Base-by-base conservation (phyloP, 2,797 vertebrate species). In the Pelobates cultripes region DNA sequence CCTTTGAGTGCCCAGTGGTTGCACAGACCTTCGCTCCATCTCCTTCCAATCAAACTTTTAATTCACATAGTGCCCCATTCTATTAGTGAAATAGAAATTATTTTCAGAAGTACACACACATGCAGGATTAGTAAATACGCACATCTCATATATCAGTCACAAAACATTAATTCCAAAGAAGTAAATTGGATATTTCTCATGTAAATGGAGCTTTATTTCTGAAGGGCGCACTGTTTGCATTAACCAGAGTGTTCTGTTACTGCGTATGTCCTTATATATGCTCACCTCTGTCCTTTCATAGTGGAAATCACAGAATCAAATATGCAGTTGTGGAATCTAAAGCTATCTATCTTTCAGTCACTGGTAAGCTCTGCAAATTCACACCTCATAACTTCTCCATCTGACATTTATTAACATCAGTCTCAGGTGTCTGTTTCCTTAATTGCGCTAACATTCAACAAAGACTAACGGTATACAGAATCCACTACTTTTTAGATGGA, bases 381-480 rank as follows among this genome's bases (percentile, higher is more conserved):
- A 75, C 79, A 81, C 79, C 72, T 75, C 79, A 75, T 81, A 81
- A 81, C 17, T 81, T 73, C 45, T 80, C 44, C 63, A 40, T 57
- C 7, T 80, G 78, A 80, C 79, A 80, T 60, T 69, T 17, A 80
- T 67, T 75, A 64, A 81, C 73, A 63, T 81, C 73, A 70, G 42
- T 60, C 55, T n/a, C 7, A 41, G 79, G 53, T 81, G 66, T 81
- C 73, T 75, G 66, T 75, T 81, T 75, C 79, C 69, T 75, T 70
- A 80, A 75, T 75, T 17, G 66, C 72, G 68, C 17, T 7, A 42
- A 47, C 12, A 75, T 43, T 10, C 44, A 40, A 55, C 15, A 70
- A 53, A 75, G 78, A 44, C 44, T 67, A 45, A 43, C 15, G n/a
- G 70, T 64, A 60, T 44, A 67, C 64, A 28, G 40, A 12, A 28